Percentiles rank a stretch among this genome's conserved stretches.
Evolutionary conservation across 2,113 vertebrate species (phyloP).

Genomic region (Ceyx melanurus): DNA sequence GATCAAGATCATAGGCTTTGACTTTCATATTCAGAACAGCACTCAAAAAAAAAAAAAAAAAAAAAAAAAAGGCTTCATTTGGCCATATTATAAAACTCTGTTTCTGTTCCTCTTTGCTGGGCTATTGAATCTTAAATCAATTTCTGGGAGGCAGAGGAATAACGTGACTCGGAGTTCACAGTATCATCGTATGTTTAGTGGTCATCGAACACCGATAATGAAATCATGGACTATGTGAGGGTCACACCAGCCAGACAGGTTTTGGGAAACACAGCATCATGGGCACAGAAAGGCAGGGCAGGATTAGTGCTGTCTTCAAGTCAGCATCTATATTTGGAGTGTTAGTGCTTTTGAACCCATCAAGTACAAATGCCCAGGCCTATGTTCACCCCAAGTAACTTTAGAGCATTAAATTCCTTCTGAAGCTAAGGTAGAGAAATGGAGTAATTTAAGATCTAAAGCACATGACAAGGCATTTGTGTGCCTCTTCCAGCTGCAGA

Average conservation of each 20-base stretch:
- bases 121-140: neutral
- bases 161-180: neutral
- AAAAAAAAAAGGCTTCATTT: neutral
- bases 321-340: neutral
- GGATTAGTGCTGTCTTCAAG: accelerated
- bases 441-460: neutral
- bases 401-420: neutral
- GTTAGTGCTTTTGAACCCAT: neutral
- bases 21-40: neutral
- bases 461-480: neutral
- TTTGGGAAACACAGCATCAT: neutral
- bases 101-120: neutral
- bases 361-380: neutral
- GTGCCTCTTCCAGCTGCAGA: neutral
- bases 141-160: neutral
- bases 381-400: neutral
- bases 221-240: neutral
- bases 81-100: neutral
- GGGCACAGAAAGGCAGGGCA: neutral
- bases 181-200: neutral
- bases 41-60: neutral
- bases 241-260: neutral
- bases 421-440: neutral
- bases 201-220: neutral
- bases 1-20: neutral